A percentile compares a stretch with the other conserved stretches of the same genome.
These are phyloP conservation scores for Prochilodus magdalenae DNA, from an alignment of 2,113 vertebrate species.

Conservation along the genomic window DNA sequence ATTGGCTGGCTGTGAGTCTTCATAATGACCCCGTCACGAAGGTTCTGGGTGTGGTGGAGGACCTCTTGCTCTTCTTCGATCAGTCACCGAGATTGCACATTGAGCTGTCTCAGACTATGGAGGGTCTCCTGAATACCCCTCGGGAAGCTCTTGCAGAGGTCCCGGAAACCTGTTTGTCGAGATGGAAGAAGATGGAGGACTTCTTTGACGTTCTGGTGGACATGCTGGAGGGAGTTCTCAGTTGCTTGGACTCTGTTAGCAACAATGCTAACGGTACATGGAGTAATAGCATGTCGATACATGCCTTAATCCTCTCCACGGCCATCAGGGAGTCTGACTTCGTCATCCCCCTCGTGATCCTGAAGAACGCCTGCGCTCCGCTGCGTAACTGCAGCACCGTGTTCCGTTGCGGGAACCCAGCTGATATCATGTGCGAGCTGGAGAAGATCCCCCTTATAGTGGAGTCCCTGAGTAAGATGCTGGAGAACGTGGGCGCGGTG, in stretches of 20 bases:
- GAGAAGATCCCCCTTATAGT: conserved; percentile 85
- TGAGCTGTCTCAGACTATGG: conserved; percentile 84
- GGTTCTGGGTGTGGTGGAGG: conserved; percentile 86
- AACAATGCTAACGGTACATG: conserved; percentile 75
- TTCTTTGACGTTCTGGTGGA: conserved; percentile 90
- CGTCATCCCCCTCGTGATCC: conserved; percentile 86
- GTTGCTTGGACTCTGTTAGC: conserved; percentile 86
- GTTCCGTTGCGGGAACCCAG: conserved; percentile 88
- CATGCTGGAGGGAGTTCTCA: conserved; percentile 86
- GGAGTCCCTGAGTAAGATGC: conserved; percentile 88
- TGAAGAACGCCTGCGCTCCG: conserved; percentile 87
- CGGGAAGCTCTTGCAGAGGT: conserved; percentile 79
- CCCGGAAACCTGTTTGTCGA: conserved; percentile 86
- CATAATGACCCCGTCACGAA: conserved; percentile 83
- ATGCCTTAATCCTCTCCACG: conserved; percentile 83
- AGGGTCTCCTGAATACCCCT: conserved; percentile 77
- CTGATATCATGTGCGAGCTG: conserved; percentile 85
- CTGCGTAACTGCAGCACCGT: conserved; percentile 87
- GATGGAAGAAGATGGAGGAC: conserved; percentile 92
- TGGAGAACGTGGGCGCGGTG: conserved; percentile 88
- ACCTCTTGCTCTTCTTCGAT: conserved; percentile 86
- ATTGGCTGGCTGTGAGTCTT: conserved; percentile 88
- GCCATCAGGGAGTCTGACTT: conserved; percentile 89
- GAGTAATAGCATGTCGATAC: conserved; percentile 76
- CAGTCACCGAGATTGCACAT: conserved; percentile 80